phyloP scores from a whole-genome alignment of 2,888 invertebrate species.

The Tipula unca region DNA sequence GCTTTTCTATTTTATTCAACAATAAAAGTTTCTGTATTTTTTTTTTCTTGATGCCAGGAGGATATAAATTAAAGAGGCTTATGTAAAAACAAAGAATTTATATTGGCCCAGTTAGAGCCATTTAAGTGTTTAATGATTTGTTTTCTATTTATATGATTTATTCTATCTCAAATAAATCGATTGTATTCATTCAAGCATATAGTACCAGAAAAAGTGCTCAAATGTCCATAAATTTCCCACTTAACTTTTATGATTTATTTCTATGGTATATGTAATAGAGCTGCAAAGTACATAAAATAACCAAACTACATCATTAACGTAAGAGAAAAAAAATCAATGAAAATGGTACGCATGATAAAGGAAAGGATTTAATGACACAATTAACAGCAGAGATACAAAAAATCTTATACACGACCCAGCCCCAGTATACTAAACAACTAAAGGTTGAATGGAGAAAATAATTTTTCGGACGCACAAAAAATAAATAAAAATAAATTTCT shows the following conservation, averaged over 20 bases:
- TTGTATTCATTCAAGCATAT: no score
- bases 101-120: not conserved
- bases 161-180: no score
- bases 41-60: not conserved
- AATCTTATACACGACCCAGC: not conserved
- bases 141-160: no score
- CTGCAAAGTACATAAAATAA: not conserved
- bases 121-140: no score
- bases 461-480: not conserved
- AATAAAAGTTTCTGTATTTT: not conserved
- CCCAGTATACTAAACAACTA: not conserved
- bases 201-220: no score
- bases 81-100: not conserved
- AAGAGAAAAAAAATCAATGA: not conserved
- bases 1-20: constrained; percentile 8
- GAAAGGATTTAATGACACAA: not conserved
- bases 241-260: no score
- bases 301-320: not conserved
- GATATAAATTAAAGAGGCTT: not conserved
- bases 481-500: not conserved
- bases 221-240: no score
- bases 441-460: not conserved
- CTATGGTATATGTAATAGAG: no score
- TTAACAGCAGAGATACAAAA: not conserved
- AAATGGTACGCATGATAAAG: not conserved